These are phyloP conservation scores for Seira musarum DNA, from an alignment of 2,888 invertebrate genomes.

Conservation along the genomic window DNA sequence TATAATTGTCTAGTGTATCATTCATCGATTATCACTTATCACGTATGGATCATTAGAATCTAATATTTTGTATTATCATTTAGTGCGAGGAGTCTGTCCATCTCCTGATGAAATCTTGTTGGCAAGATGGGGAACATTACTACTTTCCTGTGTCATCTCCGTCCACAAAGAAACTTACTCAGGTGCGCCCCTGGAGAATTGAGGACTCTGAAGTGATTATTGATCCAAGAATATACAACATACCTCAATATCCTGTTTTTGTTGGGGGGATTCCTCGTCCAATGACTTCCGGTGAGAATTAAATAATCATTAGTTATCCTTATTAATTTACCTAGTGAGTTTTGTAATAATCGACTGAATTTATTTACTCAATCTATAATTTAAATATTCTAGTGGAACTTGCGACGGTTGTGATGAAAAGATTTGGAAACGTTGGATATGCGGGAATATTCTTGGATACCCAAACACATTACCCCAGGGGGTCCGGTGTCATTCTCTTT, in stretches of 20 bases:
- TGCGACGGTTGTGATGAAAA: slow-evolving; percentile 38
- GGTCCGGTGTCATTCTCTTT: slow-evolving; percentile 35
- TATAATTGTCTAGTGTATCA: too few relatives aligned
- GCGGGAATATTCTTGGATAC: slow-evolving; percentile 37
- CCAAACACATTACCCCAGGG: slow-evolving; percentile 43
- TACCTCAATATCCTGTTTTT: slow-evolving; percentile 37
- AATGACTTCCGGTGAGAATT: slow-evolving; percentile 29
- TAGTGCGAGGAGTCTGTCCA: slow-evolving; percentile 42
- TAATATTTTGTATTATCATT: not conserved
- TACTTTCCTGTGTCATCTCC: slow-evolving; percentile 42
- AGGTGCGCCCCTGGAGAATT: slow-evolving; percentile 47
- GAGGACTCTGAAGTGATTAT: slow-evolving; percentile 35
- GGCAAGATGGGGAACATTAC: slow-evolving; percentile 33
- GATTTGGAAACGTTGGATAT: slow-evolving; percentile 41
- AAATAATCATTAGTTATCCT: too few relatives aligned
- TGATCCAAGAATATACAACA: slow-evolving; percentile 20
- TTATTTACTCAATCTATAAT: too few relatives aligned
- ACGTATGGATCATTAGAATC: not conserved
- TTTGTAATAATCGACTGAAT: too few relatives aligned
- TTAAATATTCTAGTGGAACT: too few relatives aligned
- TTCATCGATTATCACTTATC: too few relatives aligned
- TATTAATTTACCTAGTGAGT: too few relatives aligned
- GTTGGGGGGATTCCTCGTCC: slow-evolving; percentile 43
- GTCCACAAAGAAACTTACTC: slow-evolving; percentile 33
- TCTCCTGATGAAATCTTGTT: slow-evolving; percentile 42